These are phyloP conservation scores for Sycophaga agraensis DNA, from an alignment of 1,140 invertebrate species.

Conservation along the genomic window DNA sequence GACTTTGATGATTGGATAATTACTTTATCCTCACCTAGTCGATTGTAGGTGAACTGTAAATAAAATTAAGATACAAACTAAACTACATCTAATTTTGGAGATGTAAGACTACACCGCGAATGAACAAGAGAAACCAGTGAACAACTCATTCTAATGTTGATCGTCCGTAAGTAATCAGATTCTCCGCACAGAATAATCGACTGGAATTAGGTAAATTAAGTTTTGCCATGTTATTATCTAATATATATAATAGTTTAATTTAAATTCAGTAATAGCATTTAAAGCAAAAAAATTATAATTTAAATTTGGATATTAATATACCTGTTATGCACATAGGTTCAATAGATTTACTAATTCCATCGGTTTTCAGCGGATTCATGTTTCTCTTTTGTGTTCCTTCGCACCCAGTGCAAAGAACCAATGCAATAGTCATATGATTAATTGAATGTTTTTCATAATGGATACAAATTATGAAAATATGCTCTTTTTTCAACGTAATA, in stretches of 20 bases:
- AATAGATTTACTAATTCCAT: neutral
- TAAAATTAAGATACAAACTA: constrained; percentile 35
- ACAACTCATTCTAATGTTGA: constrained; percentile 13
- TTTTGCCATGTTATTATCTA: too few relatives aligned
- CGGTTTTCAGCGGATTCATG: neutral
- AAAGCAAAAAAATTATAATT: too few relatives aligned
- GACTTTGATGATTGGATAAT: neutral
- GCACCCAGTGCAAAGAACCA: constrained; percentile 19
- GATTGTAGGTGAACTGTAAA: constrained; percentile 36
- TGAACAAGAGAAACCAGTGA: neutral
- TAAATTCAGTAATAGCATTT: too few relatives aligned
- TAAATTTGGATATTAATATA: too few relatives aligned
- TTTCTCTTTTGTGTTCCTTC: constrained; percentile 30
- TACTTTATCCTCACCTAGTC: constrained; percentile 29
- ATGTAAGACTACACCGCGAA: constrained; percentile 31
- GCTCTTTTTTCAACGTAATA: constrained; percentile 5
- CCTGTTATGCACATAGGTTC: too few relatives aligned
- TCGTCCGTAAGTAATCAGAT: too few relatives aligned
- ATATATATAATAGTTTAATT: too few relatives aligned
- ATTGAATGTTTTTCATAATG: neutral
- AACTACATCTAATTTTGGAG: constrained; percentile 30
- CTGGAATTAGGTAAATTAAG: too few relatives aligned
- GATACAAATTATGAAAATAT: neutral
- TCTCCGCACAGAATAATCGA: too few relatives aligned
- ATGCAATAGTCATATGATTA: constrained; percentile 20